These are phyloP conservation scores for Ploceus nigricollis DNA, from an alignment of 2,113 vertebrate genomes.

Conservation along the genomic window DNA sequence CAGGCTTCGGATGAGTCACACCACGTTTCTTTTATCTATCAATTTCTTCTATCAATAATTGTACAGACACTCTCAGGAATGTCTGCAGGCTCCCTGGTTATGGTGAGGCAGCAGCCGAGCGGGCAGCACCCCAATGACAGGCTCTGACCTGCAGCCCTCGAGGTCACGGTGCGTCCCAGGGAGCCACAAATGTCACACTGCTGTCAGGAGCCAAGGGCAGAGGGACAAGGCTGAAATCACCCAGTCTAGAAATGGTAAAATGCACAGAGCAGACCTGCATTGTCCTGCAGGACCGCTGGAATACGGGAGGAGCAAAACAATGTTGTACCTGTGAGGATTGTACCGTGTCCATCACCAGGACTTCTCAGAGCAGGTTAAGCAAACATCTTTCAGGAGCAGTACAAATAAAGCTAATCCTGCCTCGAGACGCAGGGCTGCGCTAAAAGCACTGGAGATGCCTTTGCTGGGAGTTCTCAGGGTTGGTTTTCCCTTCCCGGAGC, in stretches of 20 bases:
- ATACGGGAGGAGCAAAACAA: not conserved
- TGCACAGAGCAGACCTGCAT: not conserved
- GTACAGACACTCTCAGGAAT: not conserved
- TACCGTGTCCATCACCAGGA: not conserved
- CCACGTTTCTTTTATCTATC: not conserved
- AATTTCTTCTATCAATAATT: not conserved
- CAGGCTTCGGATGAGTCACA: not conserved
- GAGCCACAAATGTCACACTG: not conserved
- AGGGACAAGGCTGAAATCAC: not conserved
- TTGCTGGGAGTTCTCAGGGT: not conserved
- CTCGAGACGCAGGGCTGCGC: not conserved
- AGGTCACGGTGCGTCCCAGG: not conserved
- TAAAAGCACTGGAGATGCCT: not conserved
- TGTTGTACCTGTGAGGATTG: not conserved
- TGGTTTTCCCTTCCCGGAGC: accelerated
- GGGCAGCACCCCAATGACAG: not conserved
- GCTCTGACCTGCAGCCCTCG: not conserved
- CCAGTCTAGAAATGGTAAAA: not conserved
- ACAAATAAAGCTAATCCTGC: not conserved
- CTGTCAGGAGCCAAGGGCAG: not conserved
- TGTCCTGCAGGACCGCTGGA: not conserved
- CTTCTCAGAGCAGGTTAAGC: not conserved
- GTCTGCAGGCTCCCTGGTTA: not conserved
- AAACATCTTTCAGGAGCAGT: not conserved
- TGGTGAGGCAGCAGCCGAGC: not conserved